Evolutionary conservation across 2,888 invertebrate genomes (phyloP), one percentile per base, ranked within the genome.

Genomic region (Calameuta idolon): DNA sequence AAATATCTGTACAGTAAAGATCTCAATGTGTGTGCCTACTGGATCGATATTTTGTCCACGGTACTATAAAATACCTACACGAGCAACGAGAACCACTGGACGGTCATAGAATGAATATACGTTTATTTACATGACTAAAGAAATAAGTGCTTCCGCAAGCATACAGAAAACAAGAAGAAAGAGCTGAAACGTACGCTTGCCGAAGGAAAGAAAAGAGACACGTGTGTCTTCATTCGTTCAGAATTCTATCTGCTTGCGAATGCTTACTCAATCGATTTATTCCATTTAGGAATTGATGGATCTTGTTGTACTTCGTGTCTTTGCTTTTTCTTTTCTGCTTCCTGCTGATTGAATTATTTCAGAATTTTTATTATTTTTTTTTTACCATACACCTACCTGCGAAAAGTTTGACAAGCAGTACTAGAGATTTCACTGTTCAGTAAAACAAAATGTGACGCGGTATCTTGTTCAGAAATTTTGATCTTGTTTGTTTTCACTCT

Each of bases 261-360:
- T 33, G 34, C 33, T 31, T 31, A 23, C 9, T 71, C 71, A 71
- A 71, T 71, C 31, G 71, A 71, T 55, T 55, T 55, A 71, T 71
- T 71, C 71, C 71, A 71, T 71, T 71, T 71, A 74, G 33, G 69
- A 34, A 55, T 37, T 75, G 75, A 77, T 71, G 71, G 75, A 77
- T 77, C 75, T 77, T 75, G 77, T 75, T 37, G 33, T 31, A 31
- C 31, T 71, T 34, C 34, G 31, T 71, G 31, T 33, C 15, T 71
- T 71, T 71, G 31, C 31, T 71, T 71, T 34, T 71, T 71, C 9
- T 71, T 12, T 9, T 23, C 55, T 55, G 55, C 55, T 23, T 55
- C 5, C 55, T 55, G 2, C 15, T 55, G 23, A 9, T 55, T 55
- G 23, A 55, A 55, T 9, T 55, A 23, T 23, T 23, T 55, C 9